Conservation (phyloP, 2,888 invertebrate genomes). For the Iselma pallidipennis region DNA sequence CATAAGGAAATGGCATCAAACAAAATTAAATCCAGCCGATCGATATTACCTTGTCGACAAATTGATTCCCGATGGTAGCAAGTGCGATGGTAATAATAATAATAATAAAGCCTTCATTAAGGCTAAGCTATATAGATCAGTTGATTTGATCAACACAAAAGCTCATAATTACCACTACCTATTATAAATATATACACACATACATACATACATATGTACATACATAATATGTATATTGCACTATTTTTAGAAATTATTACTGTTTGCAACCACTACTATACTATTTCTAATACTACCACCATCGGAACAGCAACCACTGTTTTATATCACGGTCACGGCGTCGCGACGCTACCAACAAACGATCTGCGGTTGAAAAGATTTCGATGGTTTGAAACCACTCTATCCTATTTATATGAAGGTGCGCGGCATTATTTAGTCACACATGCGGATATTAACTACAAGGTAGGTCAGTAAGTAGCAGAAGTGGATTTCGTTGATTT, state of each 20-base stretch:
- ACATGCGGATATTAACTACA: constrained; percentile 23
- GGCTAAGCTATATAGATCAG: constrained; percentile 19
- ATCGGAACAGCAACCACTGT: not conserved
- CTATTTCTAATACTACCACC: not conserved
- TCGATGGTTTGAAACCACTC: constrained; percentile 29
- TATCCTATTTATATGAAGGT: constrained; percentile 40
- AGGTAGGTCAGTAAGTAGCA: constrained; percentile 32
- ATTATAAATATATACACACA: too few species aligned
- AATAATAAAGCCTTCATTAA: constrained; percentile 25
- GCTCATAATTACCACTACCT: constrained; percentile 12
- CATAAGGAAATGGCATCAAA: constrained; percentile 12
- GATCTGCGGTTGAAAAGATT: constrained; percentile 32
- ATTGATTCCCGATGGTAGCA: constrained; percentile 17
- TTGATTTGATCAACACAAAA: constrained; percentile 7
- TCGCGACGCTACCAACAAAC: constrained; percentile 16
- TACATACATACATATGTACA: too few species aligned
- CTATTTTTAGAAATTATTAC: constrained; percentile 15
- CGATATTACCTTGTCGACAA: constrained; percentile 30
- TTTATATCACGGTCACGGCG: constrained; percentile 19
- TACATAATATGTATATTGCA: not conserved
- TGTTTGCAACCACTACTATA: not conserved
- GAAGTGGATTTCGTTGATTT: too few species aligned
- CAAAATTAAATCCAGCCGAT: constrained; percentile 20
- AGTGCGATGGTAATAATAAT: constrained; percentile 3
- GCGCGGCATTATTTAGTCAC: constrained; percentile 37